Conservation (phyloP, 1,140 invertebrate genomes). For the Camponotus floridanus region DNA sequence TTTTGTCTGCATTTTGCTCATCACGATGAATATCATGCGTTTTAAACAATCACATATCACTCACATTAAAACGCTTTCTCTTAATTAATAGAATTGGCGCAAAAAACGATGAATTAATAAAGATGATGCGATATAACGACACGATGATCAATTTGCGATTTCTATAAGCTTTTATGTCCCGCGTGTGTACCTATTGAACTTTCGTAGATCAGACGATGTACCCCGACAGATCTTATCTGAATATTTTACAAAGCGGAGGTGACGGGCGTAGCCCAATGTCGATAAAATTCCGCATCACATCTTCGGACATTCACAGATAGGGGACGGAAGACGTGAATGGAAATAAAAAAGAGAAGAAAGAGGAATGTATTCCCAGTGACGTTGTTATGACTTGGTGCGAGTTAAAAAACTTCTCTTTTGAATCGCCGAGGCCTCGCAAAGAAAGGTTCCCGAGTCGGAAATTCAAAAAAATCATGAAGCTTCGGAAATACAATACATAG, state of each 20-base stretch:
- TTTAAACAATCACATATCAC: neutral
- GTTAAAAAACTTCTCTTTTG: conserved; percentile 60
- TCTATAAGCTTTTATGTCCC: conserved; percentile 53
- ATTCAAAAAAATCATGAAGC: too few relatives aligned
- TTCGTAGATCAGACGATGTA: conserved; percentile 36
- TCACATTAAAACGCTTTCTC: neutral
- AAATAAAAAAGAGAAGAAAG: neutral
- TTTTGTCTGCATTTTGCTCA: neutral
- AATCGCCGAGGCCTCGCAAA: conserved; percentile 23
- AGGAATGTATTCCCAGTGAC: conserved; percentile 25
- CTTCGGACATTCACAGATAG: conserved; percentile 62
- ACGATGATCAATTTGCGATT: conserved; percentile 53
- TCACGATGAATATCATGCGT: neutral
- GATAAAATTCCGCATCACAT: conserved; percentile 75
- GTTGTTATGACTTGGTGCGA: conserved; percentile 49
- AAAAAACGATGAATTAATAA: conserved; percentile 18
- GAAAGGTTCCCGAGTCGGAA: too few relatives aligned
- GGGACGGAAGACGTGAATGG: conserved; percentile 5
- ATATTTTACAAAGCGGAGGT: conserved; percentile 74
- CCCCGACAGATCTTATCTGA: conserved; percentile 73
- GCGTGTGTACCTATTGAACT: conserved; percentile 25
- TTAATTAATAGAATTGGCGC: conserved; percentile 3
- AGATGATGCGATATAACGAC: neutral
- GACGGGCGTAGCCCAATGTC: conserved; percentile 59
- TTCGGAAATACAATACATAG: too few relatives aligned